Base-by-base conservation (phyloP, 2,113 vertebrate genomes). In the Solea solea region DNA sequence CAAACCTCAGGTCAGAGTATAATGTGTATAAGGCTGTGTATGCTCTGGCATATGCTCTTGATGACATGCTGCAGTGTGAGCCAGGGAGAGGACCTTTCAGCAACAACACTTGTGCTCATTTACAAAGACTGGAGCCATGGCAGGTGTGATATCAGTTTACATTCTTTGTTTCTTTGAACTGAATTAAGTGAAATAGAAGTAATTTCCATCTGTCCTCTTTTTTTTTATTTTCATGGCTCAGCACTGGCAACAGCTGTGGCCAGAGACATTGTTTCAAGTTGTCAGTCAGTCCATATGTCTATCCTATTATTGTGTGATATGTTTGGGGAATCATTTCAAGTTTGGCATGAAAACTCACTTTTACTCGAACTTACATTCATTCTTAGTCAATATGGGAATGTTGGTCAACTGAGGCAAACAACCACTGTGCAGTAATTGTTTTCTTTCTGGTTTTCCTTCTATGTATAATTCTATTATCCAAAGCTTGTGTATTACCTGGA, bases 401-500 rank as follows among this genome's bases (percentile, higher is more conserved):
- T 10, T 44, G 42, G 9, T 44, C 42, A 44, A 21, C 1, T n/a
- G n/a, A n/a, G n/a, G n/a, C n/a, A n/a, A n/a, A n/a, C n/a, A n/a
- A n/a, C n/a, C n/a, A n/a, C n/a, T 21, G 21, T 21, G 21, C 21
- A 21, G 21, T 21, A 21, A 21, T 21, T 21, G 21, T 21, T 21
- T 21, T 49, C 15, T 7, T 12, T 7, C 13, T n/a, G 45, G 7
- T 53, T 53, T 15, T 15, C 15, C 4, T 3, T 46, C 9, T 5
- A 3, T 46, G 44, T 46, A 10, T 46, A 11, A 25, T 8, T 13
- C 4, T 4, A n/a, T 57, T 68, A 3, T 34, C 13, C 2, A 5
- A 46, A 92, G 92, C 67, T 93, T 44, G 15, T 90, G 6, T 59
- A 90, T 81, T 93, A 21, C 21, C 21, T 21, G 21, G 21, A 21